These are phyloP conservation scores for Odobenus rosmarus DNA, from an alignment of 2,113 vertebrate species.

Conservation along the genomic window DNA sequence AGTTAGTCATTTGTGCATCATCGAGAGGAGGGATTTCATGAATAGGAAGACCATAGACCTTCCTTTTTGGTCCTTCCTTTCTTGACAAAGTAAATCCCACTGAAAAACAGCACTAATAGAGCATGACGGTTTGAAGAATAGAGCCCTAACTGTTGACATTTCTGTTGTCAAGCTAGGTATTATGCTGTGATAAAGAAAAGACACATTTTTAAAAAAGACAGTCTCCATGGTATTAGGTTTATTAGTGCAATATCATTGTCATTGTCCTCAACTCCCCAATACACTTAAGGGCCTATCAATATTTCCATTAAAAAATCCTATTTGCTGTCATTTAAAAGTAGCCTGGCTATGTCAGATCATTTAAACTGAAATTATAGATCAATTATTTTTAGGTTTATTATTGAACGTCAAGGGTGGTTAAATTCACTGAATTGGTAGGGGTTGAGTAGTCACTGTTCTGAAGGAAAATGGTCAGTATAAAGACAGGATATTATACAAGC, in stretches of 20 bases:
- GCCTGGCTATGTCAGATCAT: constrained; percentile 77
- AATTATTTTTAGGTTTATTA: constrained; percentile 83
- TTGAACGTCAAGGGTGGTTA: constrained; percentile 78
- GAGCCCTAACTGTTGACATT: constrained; percentile 84
- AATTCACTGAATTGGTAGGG: constrained; percentile 72
- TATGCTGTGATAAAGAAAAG: constrained; percentile 82
- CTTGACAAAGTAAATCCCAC: constrained; percentile 85
- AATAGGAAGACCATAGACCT: constrained; percentile 83
- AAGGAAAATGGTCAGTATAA: constrained; percentile 56
- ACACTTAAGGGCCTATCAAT: constrained; percentile 79
- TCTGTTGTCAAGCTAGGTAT: constrained; percentile 85
- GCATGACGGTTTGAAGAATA: constrained; percentile 85
- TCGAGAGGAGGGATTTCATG: constrained; percentile 85
- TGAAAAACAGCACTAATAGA: constrained; percentile 86
- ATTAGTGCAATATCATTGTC: constrained; percentile 80
- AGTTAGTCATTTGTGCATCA: constrained; percentile 84
- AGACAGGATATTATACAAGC: constrained; percentile 50
- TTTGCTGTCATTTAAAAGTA: constrained; percentile 79
- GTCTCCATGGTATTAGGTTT: constrained; percentile 81
- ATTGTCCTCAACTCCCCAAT: constrained; percentile 77
- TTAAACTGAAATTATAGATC: constrained; percentile 82
- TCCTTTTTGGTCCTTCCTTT: constrained; percentile 84
- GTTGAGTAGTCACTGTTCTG: constrained; percentile 51
- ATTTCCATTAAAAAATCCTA: constrained; percentile 80
- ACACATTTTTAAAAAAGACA: constrained; percentile 81